Percentiles rank a stretch among this genome's conserved stretches.
These are phyloP conservation scores for Hermetia illucens DNA, from an alignment of 1,140 invertebrate genomes.

Conservation along the genomic window DNA sequence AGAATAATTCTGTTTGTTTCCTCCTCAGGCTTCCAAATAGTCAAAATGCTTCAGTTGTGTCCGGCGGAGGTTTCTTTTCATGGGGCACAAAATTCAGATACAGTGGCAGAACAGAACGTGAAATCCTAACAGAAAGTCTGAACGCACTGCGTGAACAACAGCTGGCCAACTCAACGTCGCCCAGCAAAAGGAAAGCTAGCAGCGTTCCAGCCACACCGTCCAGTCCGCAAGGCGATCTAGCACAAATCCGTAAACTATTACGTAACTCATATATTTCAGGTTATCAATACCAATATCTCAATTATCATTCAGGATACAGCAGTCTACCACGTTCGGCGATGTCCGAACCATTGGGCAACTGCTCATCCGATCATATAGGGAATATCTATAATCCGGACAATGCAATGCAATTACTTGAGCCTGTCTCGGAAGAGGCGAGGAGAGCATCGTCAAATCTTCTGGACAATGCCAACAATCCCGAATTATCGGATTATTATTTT, in stretches of 20 bases:
- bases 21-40: constrained; percentile 63
- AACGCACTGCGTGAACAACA: constrained; percentile 30
- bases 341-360: constrained; percentile 43
- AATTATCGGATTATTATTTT: constrained; percentile 44
- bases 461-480: constrained; percentile 11
- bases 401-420: constrained; percentile 32
- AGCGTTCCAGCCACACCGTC: constrained; percentile 76
- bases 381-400: constrained; percentile 17
- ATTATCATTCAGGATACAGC: constrained; percentile 49
- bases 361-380: constrained; percentile 31
- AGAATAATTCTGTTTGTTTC: no score
- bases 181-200: constrained; percentile 58
- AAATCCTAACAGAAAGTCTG: constrained; percentile 59
- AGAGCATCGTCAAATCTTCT: constrained; percentile 16
- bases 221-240: constrained; percentile 40
- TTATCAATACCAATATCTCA: constrained; percentile 3
- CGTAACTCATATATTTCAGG: constrained; percentile 1
- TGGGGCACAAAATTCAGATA: constrained; percentile 89
- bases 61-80: constrained; percentile 86
- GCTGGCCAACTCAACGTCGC: constrained; percentile 40
- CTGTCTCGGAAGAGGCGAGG: constrained; percentile 41
- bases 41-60: constrained; percentile 72
- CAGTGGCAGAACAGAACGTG: constrained; percentile 73
- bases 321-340: constrained; percentile 69
- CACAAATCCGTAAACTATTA: constrained; percentile 22